Percentiles rank a stretch among this genome's conserved stretches.
Conservation (phyloP, 2,888 invertebrate genomes). For the Gymnoscelis rufifasciata region DNA sequence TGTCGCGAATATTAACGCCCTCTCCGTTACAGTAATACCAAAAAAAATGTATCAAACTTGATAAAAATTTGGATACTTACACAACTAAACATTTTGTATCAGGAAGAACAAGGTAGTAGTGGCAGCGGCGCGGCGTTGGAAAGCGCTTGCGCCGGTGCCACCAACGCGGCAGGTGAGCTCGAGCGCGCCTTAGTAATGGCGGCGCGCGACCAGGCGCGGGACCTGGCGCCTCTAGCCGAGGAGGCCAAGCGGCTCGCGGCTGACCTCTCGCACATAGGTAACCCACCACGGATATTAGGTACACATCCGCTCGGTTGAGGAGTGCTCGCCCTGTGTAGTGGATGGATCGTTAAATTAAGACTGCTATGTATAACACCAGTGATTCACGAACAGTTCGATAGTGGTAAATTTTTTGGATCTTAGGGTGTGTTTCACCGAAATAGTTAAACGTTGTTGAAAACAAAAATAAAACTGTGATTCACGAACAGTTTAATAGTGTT, state of each 20-base stretch:
- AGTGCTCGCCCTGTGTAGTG: constrained; percentile 40
- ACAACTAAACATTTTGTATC: too few species aligned
- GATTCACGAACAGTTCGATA: too few species aligned
- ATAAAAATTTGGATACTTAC: too few species aligned
- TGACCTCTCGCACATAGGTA: constrained; percentile 75
- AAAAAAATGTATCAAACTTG: too few species aligned
- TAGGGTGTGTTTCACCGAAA: too few species aligned
- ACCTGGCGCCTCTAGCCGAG: constrained; percentile 66
- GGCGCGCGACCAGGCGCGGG: constrained; percentile 69
- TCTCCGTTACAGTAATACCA: too few species aligned
- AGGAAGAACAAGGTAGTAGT: constrained; percentile 66
- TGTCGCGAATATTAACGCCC: too few species aligned
- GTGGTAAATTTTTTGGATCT: too few species aligned
- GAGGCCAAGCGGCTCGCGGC: constrained; percentile 67
- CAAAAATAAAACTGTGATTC: too few species aligned
- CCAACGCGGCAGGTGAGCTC: constrained; percentile 91
- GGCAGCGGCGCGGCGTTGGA: constrained; percentile 69
- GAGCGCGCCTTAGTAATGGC: constrained; percentile 86
- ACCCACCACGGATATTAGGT: constrained; percentile 62
- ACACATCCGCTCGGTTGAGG: constrained; percentile 42
- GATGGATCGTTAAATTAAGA: neutral
- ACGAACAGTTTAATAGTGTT: too few species aligned
- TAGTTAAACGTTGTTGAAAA: too few species aligned
- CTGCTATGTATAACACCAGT: too few species aligned
- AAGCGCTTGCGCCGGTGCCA: constrained; percentile 82